Percentiles rank a stretch among this genome's conserved stretches.
Evolutionary conservation across 2,797 vertebrate genomes (phyloP).

Genomic region (Glossophaga mutica): DNA sequence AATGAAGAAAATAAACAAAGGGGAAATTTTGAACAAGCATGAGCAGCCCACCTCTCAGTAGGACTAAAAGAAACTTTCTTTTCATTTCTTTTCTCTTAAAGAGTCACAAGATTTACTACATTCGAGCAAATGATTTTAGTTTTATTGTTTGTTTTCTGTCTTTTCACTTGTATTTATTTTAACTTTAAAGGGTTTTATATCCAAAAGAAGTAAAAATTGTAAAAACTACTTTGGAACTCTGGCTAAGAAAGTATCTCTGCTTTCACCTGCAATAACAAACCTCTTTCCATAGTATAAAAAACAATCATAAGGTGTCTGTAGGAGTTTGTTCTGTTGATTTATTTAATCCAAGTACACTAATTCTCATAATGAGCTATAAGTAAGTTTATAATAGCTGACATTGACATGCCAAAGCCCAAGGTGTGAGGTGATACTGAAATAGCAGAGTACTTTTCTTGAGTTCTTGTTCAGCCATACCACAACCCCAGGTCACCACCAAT

Average conservation of each 20-base stretch:
- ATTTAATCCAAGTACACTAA: constrained; percentile 64
- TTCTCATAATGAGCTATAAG: constrained; percentile 55
- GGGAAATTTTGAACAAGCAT: constrained; percentile 55
- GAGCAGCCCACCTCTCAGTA: not conserved
- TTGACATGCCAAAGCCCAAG: not conserved
- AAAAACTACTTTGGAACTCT: constrained; percentile 67
- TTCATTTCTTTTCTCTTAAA: constrained; percentile 41
- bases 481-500: not conserved
- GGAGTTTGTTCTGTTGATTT: constrained; percentile 63
- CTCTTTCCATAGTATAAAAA: constrained; percentile 54
- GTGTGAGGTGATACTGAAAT: not conserved
- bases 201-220: constrained; percentile 73
- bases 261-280: constrained; percentile 66
- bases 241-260: constrained; percentile 42
- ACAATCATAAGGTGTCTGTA: not conserved
- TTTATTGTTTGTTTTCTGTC: constrained; percentile 42
- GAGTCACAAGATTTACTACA: not conserved
- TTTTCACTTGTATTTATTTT: constrained; percentile 60
- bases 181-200: constrained; percentile 45
- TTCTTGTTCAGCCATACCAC: not conserved
- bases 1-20: constrained; percentile 49
- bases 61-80: constrained; percentile 37
- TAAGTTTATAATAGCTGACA: constrained; percentile 42
- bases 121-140: not conserved
- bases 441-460: not conserved